A percentile compares a stretch with the other conserved stretches of the same genome.
phyloP scores from a whole-genome alignment of 2,113 vertebrate species.

The Uria lomvia region DNA sequence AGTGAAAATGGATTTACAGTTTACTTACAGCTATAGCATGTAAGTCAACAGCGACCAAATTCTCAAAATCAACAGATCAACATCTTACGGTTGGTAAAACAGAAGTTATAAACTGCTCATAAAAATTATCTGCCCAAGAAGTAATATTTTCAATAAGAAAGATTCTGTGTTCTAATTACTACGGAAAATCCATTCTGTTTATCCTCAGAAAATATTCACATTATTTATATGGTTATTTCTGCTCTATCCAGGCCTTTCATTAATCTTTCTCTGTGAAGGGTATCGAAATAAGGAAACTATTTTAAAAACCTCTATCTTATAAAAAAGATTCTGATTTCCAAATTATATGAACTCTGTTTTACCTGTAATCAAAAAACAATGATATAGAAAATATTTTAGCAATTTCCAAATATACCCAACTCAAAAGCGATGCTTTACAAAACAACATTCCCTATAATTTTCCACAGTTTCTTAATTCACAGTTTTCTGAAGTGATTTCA shows the following conservation, averaged over 20 bases:
- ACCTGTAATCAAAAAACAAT: neutral
- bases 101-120: neutral
- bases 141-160: neutral
- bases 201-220: neutral
- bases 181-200: neutral
- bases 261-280: neutral
- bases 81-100: neutral
- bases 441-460: neutral
- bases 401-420: neutral
- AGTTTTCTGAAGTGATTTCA: neutral
- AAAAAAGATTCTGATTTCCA: neutral
- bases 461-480: neutral
- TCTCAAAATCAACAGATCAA: neutral
- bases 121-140: neutral
- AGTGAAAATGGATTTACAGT: constrained; percentile 42
- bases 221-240: neutral
- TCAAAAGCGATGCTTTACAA: neutral
- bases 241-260: neutral
- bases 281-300: neutral
- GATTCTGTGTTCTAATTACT: neutral
- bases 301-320: neutral
- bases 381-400: neutral
- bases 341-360: neutral
- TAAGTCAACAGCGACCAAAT: constrained; percentile 22
- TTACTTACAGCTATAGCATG: constrained; percentile 33